These are phyloP conservation scores for Saturnia pavonia DNA, from an alignment of 2,888 invertebrate genomes.

Conservation along the genomic window DNA sequence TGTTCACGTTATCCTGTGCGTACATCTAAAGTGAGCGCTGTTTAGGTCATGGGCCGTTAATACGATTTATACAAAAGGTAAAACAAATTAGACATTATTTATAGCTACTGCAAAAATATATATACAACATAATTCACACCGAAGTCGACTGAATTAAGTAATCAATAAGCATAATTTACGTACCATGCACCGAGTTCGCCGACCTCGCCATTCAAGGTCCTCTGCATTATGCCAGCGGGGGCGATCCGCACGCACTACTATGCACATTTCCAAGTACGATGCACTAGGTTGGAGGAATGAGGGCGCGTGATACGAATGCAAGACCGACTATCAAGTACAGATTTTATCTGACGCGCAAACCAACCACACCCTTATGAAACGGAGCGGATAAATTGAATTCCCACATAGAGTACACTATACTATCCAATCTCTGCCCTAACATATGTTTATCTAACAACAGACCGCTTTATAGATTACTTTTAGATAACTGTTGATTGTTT, in stretches of 20 bases:
- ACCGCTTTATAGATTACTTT: conserved; percentile 24
- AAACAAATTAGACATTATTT: not conserved
- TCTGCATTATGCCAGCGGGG: conserved; percentile 17
- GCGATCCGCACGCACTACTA: conserved; percentile 63
- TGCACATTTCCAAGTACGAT: conserved; percentile 73
- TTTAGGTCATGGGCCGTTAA: conserved; percentile 51
- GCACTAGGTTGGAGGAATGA: conserved; percentile 74
- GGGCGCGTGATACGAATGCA: conserved; percentile 74
- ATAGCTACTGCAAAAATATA: not conserved
- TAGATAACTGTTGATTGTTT: conserved; percentile 12
- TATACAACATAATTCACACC: conserved; percentile 31
- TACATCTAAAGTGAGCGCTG: conserved; percentile 59
- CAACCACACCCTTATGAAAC: conserved; percentile 59
- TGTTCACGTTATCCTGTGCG: conserved; percentile 58
- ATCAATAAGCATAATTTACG: conserved; percentile 62
- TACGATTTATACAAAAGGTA: conserved; percentile 13
- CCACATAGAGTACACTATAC: conserved; percentile 27
- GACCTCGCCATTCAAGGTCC: conserved; percentile 68
- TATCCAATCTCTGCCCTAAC: conserved; percentile 30
- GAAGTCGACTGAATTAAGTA: conserved; percentile 49
- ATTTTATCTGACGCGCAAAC: conserved; percentile 61
- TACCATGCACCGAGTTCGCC: conserved; percentile 59
- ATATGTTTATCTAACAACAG: conserved; percentile 12
- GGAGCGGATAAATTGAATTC: conserved; percentile 66
- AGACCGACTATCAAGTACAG: conserved; percentile 55